Evolutionary conservation across 2,113 vertebrate species (phyloP).

Genomic region (Chloropsis hardwickii): DNA sequence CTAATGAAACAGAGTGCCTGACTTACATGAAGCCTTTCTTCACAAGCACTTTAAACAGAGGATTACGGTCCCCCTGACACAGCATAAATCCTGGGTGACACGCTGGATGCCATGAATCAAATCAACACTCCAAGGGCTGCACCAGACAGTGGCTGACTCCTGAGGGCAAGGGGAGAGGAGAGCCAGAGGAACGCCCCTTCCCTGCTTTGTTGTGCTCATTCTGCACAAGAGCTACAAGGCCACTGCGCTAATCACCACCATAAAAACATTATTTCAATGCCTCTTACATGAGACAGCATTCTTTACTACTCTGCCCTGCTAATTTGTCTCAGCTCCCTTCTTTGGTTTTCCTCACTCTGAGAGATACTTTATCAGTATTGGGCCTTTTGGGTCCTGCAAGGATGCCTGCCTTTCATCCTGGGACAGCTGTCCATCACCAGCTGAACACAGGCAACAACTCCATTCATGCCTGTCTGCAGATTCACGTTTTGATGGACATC

Average conservation of each 20-base stretch:
- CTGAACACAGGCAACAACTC: rapidly evolving
- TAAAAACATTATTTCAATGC: background rate
- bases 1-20: background rate
- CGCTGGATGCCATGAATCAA: background rate
- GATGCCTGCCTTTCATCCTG: background rate
- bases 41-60: background rate
- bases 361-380: background rate
- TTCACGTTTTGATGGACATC: background rate
- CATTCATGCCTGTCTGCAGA: background rate
- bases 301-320: background rate
- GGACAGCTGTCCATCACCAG: rapidly evolving
- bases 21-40: slow-evolving; percentile 11
- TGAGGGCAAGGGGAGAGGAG: background rate
- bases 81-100: slow-evolving; percentile 7
- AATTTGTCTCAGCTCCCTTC: background rate
- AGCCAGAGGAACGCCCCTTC: background rate
- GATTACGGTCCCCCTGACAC: background rate
- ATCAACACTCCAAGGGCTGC: background rate
- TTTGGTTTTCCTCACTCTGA: background rate
- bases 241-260: background rate
- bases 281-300: background rate
- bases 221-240: background rate
- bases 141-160: background rate
- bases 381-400: background rate
- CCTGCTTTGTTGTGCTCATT: background rate